These are phyloP conservation scores for Tenualosa ilisha DNA, from an alignment of 2,797 vertebrate genomes.

Conservation along the genomic window DNA sequence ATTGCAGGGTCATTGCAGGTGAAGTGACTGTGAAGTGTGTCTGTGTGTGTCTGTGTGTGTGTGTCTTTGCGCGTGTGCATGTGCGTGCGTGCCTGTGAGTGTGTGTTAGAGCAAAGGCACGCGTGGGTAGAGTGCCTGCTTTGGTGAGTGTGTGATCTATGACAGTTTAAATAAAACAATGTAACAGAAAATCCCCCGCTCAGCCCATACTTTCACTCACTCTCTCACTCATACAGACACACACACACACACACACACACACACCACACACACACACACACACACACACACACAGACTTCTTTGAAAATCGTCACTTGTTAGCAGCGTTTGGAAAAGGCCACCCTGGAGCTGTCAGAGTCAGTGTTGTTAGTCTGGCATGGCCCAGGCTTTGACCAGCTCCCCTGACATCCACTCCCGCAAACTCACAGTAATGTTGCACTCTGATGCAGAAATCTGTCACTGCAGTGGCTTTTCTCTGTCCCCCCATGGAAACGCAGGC, in stretches of 20 bases:
- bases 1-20: constrained; percentile 21
- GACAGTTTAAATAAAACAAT: background rate
- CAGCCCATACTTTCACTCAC: background rate
- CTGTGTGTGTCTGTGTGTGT: background rate
- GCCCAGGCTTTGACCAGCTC: background rate
- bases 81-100: too few species aligned
- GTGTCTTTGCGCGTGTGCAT: background rate
- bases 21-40: background rate
- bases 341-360: background rate
- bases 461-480: background rate
- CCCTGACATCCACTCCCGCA: background rate
- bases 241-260: background rate
- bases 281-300: background rate
- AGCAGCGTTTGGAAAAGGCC: background rate
- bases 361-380: background rate
- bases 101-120: too few species aligned
- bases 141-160: background rate
- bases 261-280: background rate
- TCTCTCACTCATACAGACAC: background rate
- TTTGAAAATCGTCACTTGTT: background rate
- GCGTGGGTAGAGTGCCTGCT: too few species aligned
- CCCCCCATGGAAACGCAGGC: too few species aligned
- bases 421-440: background rate
- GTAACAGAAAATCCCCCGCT: background rate
- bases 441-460: background rate